These are phyloP conservation scores for Gymnocephalus cernua DNA, from an alignment of 2,113 vertebrate genomes.

Conservation along the genomic window DNA sequence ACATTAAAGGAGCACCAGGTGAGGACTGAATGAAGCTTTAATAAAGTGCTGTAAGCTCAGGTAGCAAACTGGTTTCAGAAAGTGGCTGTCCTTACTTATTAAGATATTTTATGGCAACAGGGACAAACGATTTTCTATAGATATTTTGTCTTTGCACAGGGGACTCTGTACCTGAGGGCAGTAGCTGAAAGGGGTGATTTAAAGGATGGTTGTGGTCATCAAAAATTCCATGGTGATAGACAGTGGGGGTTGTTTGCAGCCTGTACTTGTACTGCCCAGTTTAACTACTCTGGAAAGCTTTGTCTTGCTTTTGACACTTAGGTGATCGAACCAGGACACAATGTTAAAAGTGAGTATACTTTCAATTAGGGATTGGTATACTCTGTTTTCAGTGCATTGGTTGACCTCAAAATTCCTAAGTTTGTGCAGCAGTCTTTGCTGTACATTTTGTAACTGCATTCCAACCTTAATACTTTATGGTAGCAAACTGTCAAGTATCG, in stretches of 20 bases:
- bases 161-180: neutral
- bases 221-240: neutral
- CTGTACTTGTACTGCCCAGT: neutral
- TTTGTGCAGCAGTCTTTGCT: no score
- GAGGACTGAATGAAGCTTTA: neutral
- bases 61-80: neutral
- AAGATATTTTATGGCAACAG: neutral
- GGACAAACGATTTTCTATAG: neutral
- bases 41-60: neutral
- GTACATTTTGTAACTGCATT: no score
- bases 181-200: neutral
- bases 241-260: neutral
- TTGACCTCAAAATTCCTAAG: no score
- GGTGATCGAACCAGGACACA: neutral
- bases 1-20: neutral
- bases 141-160: neutral
- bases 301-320: neutral
- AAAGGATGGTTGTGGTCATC: neutral
- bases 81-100: no score
- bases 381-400: no score
- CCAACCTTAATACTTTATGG: neutral
- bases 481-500: neutral
- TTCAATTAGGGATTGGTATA: no score
- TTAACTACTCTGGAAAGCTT: neutral
- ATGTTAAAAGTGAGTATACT: neutral